Evolutionary conservation across 2,113 vertebrate genomes (phyloP).

Genomic region (Megatriorchis doriae): DNA sequence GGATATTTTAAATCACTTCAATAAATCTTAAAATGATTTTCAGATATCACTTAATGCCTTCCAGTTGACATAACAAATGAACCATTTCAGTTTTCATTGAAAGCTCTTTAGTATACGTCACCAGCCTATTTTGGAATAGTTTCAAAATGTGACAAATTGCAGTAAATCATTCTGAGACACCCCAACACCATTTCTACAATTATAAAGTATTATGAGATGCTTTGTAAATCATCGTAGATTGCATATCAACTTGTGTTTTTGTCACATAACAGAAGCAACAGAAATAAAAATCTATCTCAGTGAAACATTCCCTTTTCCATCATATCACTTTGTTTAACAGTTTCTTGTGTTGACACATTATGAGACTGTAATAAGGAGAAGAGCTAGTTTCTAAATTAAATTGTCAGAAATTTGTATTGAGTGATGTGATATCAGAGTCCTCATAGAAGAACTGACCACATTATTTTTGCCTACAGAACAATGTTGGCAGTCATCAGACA

Average conservation of each 20-base stretch:
- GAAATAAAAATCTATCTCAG: constrained; percentile 37
- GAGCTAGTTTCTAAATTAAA: neutral
- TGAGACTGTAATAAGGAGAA: neutral
- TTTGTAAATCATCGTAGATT: constrained; percentile 46
- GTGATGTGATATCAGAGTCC: neutral
- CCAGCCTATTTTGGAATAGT: constrained; percentile 62
- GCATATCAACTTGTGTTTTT: constrained; percentile 22
- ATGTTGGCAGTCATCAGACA: neutral
- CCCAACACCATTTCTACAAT: neutral
- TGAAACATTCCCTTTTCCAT: constrained; percentile 17
- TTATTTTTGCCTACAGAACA: neutral
- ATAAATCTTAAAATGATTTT: constrained; percentile 73
- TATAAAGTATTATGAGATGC: constrained; percentile 15
- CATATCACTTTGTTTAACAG: neutral
- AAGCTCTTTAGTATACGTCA: constrained; percentile 71
- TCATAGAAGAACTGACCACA: neutral
- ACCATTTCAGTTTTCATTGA: constrained; percentile 68
- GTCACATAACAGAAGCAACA: constrained; percentile 33
- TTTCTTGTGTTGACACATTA: neutral
- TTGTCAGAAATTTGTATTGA: neutral
- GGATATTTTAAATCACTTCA: constrained; percentile 68
- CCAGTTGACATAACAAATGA: constrained; percentile 74
- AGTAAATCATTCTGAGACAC: constrained; percentile 52
- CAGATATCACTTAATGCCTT: constrained; percentile 70
- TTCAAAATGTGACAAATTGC: constrained; percentile 69